Percentiles rank a stretch among this genome's conserved stretches.
phyloP scores from a whole-genome alignment of 2,888 invertebrate genomes.

The Plemyria rubiginata region DNA sequence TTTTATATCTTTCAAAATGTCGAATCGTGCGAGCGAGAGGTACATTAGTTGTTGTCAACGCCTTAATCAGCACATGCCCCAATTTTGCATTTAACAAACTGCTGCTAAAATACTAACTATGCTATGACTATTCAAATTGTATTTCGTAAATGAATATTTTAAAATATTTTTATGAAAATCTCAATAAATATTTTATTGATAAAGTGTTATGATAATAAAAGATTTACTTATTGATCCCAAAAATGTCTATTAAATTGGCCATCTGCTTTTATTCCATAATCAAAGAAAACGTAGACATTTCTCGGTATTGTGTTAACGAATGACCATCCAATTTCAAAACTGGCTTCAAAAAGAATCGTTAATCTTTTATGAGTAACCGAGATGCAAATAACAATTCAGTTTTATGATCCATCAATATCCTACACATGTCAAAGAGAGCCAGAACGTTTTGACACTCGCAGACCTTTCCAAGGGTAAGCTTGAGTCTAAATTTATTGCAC shows the following conservation, averaged over 20 bases:
- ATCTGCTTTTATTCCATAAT: neutral
- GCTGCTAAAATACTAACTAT: too few relatives aligned
- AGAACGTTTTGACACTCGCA: slow-evolving; percentile 59
- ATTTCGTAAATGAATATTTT: neutral
- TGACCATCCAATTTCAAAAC: slow-evolving; percentile 17
- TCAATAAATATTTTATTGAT: neutral
- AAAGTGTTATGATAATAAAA: neutral
- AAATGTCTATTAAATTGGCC: neutral
- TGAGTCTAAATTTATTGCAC: slow-evolving; percentile 72
- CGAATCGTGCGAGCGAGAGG: too few relatives aligned
- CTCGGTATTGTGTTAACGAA: neutral
- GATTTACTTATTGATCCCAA: neutral
- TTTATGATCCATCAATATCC: slow-evolving; percentile 42
- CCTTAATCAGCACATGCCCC: too few relatives aligned
- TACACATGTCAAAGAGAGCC: slow-evolving; percentile 41
- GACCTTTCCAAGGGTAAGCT: slow-evolving; percentile 49
- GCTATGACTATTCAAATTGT: too few relatives aligned
- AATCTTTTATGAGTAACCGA: slow-evolving; percentile 34
- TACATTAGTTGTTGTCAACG: too few relatives aligned
- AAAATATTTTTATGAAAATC: neutral
- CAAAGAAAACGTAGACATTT: neutral
- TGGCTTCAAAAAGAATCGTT: slow-evolving; percentile 31
- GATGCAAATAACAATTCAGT: slow-evolving; percentile 40
- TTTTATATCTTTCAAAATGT: too few relatives aligned
- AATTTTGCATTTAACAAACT: too few relatives aligned